Evolutionary conservation across 2,797 vertebrate genomes (phyloP).

Genomic region (Meda fulgida): DNA sequence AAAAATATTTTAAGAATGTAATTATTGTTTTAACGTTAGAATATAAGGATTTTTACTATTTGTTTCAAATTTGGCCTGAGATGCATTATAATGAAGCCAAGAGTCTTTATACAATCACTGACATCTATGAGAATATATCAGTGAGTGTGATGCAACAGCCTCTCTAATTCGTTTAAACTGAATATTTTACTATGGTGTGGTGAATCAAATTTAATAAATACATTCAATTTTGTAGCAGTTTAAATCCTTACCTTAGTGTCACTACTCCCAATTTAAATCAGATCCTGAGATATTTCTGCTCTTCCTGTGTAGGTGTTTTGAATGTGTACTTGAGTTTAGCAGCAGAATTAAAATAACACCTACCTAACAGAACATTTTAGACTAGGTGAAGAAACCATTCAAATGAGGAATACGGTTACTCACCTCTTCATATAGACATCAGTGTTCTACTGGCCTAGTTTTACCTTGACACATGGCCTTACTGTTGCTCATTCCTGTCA

Average conservation of each 20-base stretch:
- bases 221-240: neutral
- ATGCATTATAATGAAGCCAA: neutral
- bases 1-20: rapidly evolving
- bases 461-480: neutral
- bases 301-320: neutral
- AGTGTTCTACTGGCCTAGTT: conserved; percentile 52
- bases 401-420: neutral
- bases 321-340: neutral
- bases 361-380: neutral
- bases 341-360: neutral
- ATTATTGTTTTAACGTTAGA: neutral
- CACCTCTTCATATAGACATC: conserved; percentile 20
- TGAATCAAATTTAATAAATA: neutral
- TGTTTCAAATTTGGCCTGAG: neutral
- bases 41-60: neutral
- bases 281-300: neutral
- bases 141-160: neutral
- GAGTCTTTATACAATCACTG: neutral
- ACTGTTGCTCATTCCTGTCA: neutral
- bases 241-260: conserved; percentile 19
- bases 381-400: neutral
- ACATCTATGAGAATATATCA: neutral
- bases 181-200: neutral
- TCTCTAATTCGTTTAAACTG: neutral
- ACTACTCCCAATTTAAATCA: neutral